phyloP scores from a whole-genome alignment of 2,797 vertebrate species.

The Podargus strigoides region DNA sequence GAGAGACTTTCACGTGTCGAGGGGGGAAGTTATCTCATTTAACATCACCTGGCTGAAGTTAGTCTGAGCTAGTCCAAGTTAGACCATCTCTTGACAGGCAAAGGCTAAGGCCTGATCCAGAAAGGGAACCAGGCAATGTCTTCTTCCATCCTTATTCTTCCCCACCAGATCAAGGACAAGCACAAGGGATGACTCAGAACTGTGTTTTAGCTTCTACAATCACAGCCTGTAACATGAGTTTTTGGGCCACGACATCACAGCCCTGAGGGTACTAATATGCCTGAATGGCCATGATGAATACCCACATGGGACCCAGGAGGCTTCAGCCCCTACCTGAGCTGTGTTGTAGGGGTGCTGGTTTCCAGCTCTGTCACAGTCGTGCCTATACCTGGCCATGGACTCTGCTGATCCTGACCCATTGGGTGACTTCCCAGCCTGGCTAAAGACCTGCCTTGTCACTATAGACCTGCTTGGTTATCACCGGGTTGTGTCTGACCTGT shows the following conservation, averaged over 20 bases:
- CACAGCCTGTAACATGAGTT: background rate
- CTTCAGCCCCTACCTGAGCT: background rate
- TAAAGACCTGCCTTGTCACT: background rate
- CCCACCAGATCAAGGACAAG: background rate
- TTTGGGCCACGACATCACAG: background rate
- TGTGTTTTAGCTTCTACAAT: background rate
- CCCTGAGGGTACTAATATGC: background rate
- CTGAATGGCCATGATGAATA: background rate
- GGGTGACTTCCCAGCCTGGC: background rate
- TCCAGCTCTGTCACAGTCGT: background rate
- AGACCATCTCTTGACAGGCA: background rate
- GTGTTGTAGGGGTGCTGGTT: background rate
- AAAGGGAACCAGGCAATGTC: background rate
- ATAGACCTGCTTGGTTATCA: background rate
- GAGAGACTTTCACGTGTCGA: background rate
- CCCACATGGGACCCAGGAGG: rapidly evolving
- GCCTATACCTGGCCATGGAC: background rate
- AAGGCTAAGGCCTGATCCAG: background rate
- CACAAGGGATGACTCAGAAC: background rate
- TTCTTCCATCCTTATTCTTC: background rate
- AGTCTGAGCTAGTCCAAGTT: background rate
- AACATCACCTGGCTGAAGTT: background rate
- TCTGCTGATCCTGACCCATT: background rate
- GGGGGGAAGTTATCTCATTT: background rate
- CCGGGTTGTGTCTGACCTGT: too few species aligned